Evolutionary conservation across 35 echinoderm and acorn worm genomes (phyloP), one percentile per base, ranked within the genome.

Genomic region (Heliocidaris erythrogramma): DNA sequence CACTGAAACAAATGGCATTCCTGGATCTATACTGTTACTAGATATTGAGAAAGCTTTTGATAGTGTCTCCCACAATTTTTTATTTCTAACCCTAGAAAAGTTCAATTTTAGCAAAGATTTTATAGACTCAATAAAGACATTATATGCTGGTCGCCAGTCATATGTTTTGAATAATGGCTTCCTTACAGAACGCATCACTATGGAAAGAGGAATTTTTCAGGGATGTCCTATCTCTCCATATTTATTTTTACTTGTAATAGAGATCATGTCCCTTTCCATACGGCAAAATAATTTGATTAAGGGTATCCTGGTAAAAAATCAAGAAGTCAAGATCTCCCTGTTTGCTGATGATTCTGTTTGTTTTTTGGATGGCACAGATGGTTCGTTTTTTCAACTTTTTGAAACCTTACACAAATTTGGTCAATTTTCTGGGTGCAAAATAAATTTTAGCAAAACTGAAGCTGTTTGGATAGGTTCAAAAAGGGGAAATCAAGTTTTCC

Each of bases 121-220:
- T 42, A 42, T 42, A 42, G 35, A 42, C 35, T 42, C 35, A 42
- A 42, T 42, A 42, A 42, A 42, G 35, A 42, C 35, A 42, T 42
- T 42, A 42, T 42, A 42, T 42, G 35, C 35, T 42, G 35, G 35
- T 42, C 35, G 3, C 35, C 35, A 42, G 35, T 42, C 35, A 42
- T 42, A 94, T 94, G 93, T 94, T 9, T 85, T 85, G 16, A 94
- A 94, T 52, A 94, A 94, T 89, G 86, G 86, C 30, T 89, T 89
- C 31, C 86, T 89, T 89, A 89, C 86, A 30, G 86, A 89, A 13
- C 35, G 93, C 31, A 32, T 89, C 32, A 1, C 86, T 30, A 89
- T 89, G 86, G 32, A 89, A 89, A 89, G 86, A 89, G 32, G 32
- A 30, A 89, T 89, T 85, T 94, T 94, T 85, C 78, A 32, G 29